Conservation (phyloP, 2,888 invertebrate species). For the Seira sanloemensis region DNA sequence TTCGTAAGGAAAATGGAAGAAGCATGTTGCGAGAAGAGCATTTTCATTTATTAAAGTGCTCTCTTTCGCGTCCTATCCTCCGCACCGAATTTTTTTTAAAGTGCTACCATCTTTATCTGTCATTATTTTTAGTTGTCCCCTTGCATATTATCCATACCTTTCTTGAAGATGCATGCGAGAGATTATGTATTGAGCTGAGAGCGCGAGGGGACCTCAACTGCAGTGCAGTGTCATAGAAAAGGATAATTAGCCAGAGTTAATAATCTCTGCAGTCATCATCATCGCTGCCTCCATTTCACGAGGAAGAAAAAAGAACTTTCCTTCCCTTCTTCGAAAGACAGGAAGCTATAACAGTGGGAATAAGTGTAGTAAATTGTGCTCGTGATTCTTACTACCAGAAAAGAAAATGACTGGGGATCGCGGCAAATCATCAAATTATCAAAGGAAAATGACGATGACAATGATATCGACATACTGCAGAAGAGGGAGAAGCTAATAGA, state of each 20-base stretch:
- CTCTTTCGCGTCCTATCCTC: background rate
- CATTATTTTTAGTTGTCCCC: background rate
- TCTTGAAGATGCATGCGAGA: background rate
- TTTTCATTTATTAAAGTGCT: slow-evolving; percentile 13
- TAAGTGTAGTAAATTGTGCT: too few species aligned
- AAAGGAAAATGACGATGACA: slow-evolving; percentile 19
- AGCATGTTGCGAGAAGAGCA: slow-evolving; percentile 19
- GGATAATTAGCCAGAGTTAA: slow-evolving; percentile 7
- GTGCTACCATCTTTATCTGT: slow-evolving; percentile 2
- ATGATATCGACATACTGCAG: slow-evolving; percentile 11
- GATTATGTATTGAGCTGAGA: background rate
- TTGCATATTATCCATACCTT: too few species aligned
- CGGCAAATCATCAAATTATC: slow-evolving; percentile 44
- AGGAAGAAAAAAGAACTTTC: background rate
- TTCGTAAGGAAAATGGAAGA: slow-evolving; percentile 1
- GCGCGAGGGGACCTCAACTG: too few species aligned
- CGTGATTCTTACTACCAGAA: background rate
- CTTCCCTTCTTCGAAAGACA: background rate
- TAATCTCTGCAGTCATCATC: too few species aligned
- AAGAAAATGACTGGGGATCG: background rate
- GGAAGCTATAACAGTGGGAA: too few species aligned
- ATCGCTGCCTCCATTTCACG: background rate
- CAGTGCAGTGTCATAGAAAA: background rate
- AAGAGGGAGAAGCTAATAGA: background rate
- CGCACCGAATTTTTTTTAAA: background rate